Evolutionary conservation across 1,140 invertebrate genomes (phyloP), one percentile per base, ranked within the genome.

Genomic region (Micrasema minimum): DNA sequence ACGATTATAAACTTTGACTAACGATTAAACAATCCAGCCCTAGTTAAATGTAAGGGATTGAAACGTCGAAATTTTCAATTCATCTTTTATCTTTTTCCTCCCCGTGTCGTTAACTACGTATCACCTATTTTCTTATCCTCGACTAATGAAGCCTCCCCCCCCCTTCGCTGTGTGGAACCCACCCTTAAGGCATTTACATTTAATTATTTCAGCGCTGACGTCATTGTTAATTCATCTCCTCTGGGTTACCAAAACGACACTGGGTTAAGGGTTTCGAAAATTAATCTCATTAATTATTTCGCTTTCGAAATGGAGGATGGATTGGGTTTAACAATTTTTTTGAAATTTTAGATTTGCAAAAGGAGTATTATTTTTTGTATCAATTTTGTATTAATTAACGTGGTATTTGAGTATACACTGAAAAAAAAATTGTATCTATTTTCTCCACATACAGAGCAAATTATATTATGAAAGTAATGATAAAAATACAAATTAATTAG

Each of bases 161-260:
- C 16, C 16, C 11, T 11, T 22, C 55, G 7, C 37, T 35, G 1
- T 2, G 14, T 18, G 55, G 14, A 59, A 14, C 55, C 55, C 55
- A 11, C 55, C 55, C 55, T 9, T 14, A 9, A 18, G 35, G 16
- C 38, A 59, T 59, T 59, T 59, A 59, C 37, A 59, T 59, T 59
- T 59, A 59, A 59, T 59, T 59, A 59, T 59, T 59, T 59, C 37
- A 14, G 20, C 55, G 37, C n/a, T 41, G 55, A 59, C 55, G 55
- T 59, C 55, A 59, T 59, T 59, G 35, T 59, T 59, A 38, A 59
- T 59, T 38, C 37, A 59, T 38, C 55, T 35, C 37, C 37, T 26
- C 37, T 12, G 55, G 35, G 16, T 14, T 9, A 12, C 37, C 37
- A 41, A 59, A 59, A 59, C 55, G 55, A 41, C 35, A 41, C 35